These are phyloP conservation scores for Cyphomyrus plagiostoma DNA, from an alignment of 2,113 vertebrate genomes.

Conservation along the genomic window DNA sequence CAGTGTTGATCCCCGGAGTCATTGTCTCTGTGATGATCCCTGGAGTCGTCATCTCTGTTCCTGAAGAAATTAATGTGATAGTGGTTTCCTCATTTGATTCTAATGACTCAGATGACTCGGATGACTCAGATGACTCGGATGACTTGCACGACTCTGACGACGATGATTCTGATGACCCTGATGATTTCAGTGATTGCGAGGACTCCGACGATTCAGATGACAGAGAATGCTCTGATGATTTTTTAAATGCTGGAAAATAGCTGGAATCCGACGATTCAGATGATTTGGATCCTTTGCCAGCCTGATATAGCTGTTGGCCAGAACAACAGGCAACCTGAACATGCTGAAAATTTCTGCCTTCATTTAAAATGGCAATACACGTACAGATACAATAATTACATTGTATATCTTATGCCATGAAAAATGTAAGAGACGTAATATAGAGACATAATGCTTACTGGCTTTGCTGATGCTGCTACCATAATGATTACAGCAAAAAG, in stretches of 20 bases:
- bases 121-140: neutral
- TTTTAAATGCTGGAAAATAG: neutral
- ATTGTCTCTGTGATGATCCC: neutral
- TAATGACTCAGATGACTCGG: conserved; percentile 8
- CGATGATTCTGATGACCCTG: neutral
- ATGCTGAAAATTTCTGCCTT: neutral
- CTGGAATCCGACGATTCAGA: neutral
- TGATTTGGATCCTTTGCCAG: neutral
- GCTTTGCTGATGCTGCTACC: conserved; percentile 25
- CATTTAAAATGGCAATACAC: neutral
- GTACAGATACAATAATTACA: neutral
- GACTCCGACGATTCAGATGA: neutral
- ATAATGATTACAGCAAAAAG: conserved; percentile 27
- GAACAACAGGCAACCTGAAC: neutral
- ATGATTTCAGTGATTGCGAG: neutral
- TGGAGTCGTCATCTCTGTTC: neutral
- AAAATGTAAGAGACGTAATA: neutral
- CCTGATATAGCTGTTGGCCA: neutral
- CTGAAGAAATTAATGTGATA: neutral
- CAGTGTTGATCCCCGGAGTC: neutral
- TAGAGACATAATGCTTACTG: conserved; percentile 27
- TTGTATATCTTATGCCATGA: neutral
- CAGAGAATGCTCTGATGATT: neutral
- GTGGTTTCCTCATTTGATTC: neutral
- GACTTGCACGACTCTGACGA: neutral